Evolutionary conservation across 1,140 invertebrate genomes (phyloP), one percentile per base, ranked within the genome.

Genomic region (Drosophila chauvacae): DNA sequence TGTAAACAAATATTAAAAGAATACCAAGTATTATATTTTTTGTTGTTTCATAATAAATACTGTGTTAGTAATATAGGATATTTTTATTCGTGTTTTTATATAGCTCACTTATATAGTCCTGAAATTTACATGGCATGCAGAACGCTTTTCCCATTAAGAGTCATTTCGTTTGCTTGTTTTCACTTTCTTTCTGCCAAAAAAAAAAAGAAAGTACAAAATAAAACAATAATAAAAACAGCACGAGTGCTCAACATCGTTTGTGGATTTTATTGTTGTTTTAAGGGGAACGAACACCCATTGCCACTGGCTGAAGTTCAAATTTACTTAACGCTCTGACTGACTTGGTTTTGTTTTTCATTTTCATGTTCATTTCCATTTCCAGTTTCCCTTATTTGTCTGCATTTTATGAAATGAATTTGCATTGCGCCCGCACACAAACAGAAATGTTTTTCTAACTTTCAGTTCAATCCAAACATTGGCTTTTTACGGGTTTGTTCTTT

Each of bases 341-440:
- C 42, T 72, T 65, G 28, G 69, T 62, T 77, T 60, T 71, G 44
- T 71, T 59, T 72, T 51, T 35, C 44, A 71, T 53, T 70, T 55
- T 23, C 51, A 55, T 55, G 33, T 55, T 55, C 51, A 55, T 55
- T 37, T 55, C 33, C 51, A 37, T 55, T 55, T 23, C 20, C 33
- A 37, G 33, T 55, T 55, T 35, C 48, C 62, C 42, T 55, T 68
- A 57, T 48, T 82, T 72, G 37, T 59, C 66, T 42, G 66, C 28
- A 71, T 72, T 71, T 71, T 59, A 71, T 70, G 71, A 50, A 60
- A 71, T 50, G 65, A 72, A 72, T 72, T 72, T 72, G 69, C 66
- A 71, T 72, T 81, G 41, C 48, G 35, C 48, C 37, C 44, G 33
- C 18, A 55, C 30, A 45, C 66, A 70, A 66, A 66, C 30, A 62